Conservation (phyloP, 2,888 invertebrate species). For the Oeneis ivallda region DNA sequence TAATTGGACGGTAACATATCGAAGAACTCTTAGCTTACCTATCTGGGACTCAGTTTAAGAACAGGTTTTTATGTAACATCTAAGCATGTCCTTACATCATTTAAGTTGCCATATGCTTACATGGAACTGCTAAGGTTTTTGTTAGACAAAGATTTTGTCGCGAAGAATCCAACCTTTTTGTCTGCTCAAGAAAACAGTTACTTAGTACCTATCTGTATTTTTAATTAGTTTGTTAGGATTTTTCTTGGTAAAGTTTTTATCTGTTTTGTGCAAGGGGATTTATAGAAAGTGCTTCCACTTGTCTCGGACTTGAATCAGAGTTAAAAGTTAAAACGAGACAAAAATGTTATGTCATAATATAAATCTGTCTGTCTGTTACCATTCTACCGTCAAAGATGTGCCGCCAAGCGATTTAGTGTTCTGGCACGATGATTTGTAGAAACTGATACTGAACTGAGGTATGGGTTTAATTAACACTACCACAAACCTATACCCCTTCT, state of each 20-base stretch:
- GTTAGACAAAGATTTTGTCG: neutral
- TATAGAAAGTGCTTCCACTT: neutral
- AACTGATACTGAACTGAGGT: too few species aligned
- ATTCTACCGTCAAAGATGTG: too few species aligned
- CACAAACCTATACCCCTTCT: too few species aligned
- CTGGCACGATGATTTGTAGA: too few species aligned
- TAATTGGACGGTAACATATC: neutral
- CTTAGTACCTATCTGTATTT: slow-evolving; percentile 9
- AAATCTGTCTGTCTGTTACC: too few species aligned
- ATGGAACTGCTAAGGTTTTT: slow-evolving; percentile 20
- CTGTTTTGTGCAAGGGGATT: neutral
- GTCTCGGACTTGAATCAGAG: too few species aligned
- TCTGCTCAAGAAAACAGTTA: slow-evolving; percentile 3
- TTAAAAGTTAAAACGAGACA: too few species aligned
- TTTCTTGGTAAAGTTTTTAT: slow-evolving; percentile 14
- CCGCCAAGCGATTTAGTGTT: too few species aligned
- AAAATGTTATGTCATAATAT: too few species aligned
- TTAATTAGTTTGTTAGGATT: slow-evolving; percentile 19
- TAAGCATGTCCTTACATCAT: slow-evolving; percentile 25
- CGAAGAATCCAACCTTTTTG: neutral
- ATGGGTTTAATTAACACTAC: too few species aligned
- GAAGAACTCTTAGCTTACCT: neutral
- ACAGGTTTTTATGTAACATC: slow-evolving; percentile 11
- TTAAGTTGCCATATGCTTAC: slow-evolving; percentile 2
- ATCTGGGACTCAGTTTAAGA: neutral